phyloP scores from a whole-genome alignment of 2,797 vertebrate genomes.

The Sitta carolinensis region DNA sequence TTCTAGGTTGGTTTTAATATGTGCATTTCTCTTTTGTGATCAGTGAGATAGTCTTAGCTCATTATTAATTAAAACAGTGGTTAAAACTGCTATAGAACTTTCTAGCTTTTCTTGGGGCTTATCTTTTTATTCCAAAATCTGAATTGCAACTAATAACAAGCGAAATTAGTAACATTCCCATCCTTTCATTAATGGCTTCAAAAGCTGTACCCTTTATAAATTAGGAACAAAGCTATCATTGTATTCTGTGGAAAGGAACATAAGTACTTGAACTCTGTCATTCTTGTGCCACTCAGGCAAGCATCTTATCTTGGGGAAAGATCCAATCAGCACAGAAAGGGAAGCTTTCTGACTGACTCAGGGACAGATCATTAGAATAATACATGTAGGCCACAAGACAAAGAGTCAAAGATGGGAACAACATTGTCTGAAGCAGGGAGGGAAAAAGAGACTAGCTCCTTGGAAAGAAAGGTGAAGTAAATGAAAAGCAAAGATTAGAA shows the following conservation, averaged over 20 bases:
- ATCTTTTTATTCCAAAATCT: background rate
- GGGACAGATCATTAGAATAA: background rate
- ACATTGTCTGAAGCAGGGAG: background rate
- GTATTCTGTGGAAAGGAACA: background rate
- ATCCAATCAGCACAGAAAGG: background rate
- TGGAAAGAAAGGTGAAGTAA: background rate
- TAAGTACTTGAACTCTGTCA: background rate
- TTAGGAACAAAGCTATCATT: background rate
- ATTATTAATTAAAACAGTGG: background rate
- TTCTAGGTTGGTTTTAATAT: background rate
- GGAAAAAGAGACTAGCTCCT: background rate
- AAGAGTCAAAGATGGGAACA: background rate
- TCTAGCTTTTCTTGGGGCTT: background rate
- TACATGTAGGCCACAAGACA: background rate
- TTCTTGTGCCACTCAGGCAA: background rate
- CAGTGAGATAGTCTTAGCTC: background rate
- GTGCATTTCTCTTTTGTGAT: background rate
- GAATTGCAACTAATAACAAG: background rate
- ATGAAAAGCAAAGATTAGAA: background rate
- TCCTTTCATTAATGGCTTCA: background rate
- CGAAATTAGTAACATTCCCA: background rate
- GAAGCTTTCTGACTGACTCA: background rate
- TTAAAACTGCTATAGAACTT: background rate
- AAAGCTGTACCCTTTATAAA: background rate
- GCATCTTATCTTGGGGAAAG: background rate